Evolutionary conservation across 2,797 vertebrate genomes (phyloP), one percentile per base, ranked within the genome.

Genomic region (Phrynocephalus vlangalii): DNA sequence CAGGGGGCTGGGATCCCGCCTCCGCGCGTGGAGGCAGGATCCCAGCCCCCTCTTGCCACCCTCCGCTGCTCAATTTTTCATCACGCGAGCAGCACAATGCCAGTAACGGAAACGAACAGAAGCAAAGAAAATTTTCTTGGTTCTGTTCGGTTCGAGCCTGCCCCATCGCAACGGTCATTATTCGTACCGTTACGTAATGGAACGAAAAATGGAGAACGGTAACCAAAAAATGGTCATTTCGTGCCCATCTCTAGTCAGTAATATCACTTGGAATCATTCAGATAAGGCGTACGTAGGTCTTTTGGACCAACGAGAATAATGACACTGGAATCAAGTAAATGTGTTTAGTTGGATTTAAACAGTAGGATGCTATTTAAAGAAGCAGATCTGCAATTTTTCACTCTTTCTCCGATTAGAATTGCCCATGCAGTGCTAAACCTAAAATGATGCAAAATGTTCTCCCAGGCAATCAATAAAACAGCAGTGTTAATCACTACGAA

Each of bases 401-500:
- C 33, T 28, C 1, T 48, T 67, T 67, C 38, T 18, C 22, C 85
- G 50, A 66, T 63, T 38, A 66, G 20, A 48, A 52, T 30, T 86
- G 48, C 6, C 50, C 9, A 8, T 80, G 50, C 18, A 72, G 72
- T 80, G 70, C 26, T 38, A 71, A 79, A 30, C 48, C 20, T 52
- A 50, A 63, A 44, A 56, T 63, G 22, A 38, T 33, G 22, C 0
- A 68, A 85, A 24, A 84, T 85, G 33, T 67, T 76, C 50, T 33
- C 44, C 0, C 83, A 82, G 79, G 50, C 85, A 22, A 79, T 88
- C 1, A 60, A 38, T 56, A 83, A 60, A 30, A 79, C 87, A 81
- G 67, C 73, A 85, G 30, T 30, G 18, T 48, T 44, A 73, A 85
- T 90, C 84, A 44, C 28, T 83, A 89, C 83, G 72, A 91, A 73